Evolutionary conservation across 2,888 invertebrate species (phyloP), one percentile per base, ranked within the genome.

Genomic region (Metopia argyrocephala): DNA sequence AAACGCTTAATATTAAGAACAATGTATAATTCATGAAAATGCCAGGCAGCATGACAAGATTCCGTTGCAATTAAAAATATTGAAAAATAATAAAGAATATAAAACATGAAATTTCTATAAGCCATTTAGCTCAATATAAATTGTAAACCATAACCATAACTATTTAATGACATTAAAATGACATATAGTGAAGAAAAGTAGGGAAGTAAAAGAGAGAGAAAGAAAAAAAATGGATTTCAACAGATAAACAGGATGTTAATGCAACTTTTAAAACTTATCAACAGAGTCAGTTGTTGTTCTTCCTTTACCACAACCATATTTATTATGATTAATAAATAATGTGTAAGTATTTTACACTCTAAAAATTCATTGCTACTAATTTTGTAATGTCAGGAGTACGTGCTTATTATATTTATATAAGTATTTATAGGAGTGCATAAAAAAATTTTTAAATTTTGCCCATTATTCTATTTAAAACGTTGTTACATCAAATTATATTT

Each of bases 251-350:
- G 31, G 23, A 20, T 38, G 38, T 75, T 7, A 61, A 68, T 64
- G 38, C 27, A 57, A 38, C 56, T 48, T 62, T 27, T 68, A 50
- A 56, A 57, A 52, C 50, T 73, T 73, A 68, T 54, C 61, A 73
- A 62, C 48, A 66, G 15, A 27, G 71, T 66, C 25, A 18, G 21
- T 66, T 31, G 25, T 9, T 48, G 52, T 27, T 54, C 25, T 18
- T 48, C 5, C 38, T 12, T 15, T 38, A 4, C n/a, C n/a, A n/a
- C n/a, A n/a, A n/a, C n/a, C n/a, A n/a, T n/a, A n/a, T n/a, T n/a
- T n/a, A n/a, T n/a, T n/a, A n/a, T n/a, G n/a, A n/a, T n/a, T n/a
- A n/a, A n/a, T n/a, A n/a, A n/a, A n/a, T n/a, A n/a, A n/a, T n/a
- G n/a, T n/a, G n/a, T n/a, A n/a, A n/a, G n/a, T n/a, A n/a, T n/a